A percentile compares a stretch with the other conserved stretches of the same genome.
These are phyloP conservation scores for Chaetodon auriga DNA, from an alignment of 2,113 vertebrate species.

Conservation along the genomic window DNA sequence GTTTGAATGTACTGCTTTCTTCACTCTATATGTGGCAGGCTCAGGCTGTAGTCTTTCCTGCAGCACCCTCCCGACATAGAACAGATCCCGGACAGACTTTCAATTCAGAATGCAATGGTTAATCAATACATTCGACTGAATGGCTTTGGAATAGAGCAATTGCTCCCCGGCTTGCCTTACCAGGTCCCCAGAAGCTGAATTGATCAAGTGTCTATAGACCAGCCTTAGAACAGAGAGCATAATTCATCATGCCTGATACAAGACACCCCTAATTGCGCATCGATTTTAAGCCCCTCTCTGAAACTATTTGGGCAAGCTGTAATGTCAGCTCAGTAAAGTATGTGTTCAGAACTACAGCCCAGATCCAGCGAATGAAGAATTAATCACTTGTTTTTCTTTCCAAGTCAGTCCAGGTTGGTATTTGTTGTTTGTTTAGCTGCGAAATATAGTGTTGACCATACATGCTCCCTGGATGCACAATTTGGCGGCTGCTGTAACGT, in stretches of 20 bases:
- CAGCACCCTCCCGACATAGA: constrained; percentile 32
- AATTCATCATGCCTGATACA: constrained; percentile 80
- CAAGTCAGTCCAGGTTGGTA: constrained; percentile 31
- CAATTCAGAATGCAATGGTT: constrained; percentile 72
- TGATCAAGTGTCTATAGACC: constrained; percentile 78
- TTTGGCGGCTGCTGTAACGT: background rate
- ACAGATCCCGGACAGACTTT: constrained; percentile 62
- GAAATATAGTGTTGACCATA: constrained; percentile 19
- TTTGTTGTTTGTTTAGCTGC: constrained; percentile 40
- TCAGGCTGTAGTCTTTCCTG: constrained; percentile 8
- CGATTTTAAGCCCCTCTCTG: constrained; percentile 73
- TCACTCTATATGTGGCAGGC: constrained; percentile 10
- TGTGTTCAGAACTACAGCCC: constrained; percentile 57
- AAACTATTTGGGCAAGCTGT: constrained; percentile 75
- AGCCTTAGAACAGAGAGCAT: constrained; percentile 74
- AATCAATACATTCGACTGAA: constrained; percentile 81
- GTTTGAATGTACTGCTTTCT: constrained; percentile 48
- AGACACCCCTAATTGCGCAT: constrained; percentile 81
- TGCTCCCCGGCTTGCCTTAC: constrained; percentile 61
- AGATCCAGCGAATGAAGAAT: constrained; percentile 58
- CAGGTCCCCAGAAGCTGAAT: constrained; percentile 68
- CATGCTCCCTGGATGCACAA: background rate
- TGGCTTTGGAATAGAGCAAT: constrained; percentile 77
- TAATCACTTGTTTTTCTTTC: constrained; percentile 59
- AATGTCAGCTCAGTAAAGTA: constrained; percentile 74